Base-by-base conservation (phyloP, 2,888 invertebrate genomes). In the Nymphalis polychloros region DNA sequence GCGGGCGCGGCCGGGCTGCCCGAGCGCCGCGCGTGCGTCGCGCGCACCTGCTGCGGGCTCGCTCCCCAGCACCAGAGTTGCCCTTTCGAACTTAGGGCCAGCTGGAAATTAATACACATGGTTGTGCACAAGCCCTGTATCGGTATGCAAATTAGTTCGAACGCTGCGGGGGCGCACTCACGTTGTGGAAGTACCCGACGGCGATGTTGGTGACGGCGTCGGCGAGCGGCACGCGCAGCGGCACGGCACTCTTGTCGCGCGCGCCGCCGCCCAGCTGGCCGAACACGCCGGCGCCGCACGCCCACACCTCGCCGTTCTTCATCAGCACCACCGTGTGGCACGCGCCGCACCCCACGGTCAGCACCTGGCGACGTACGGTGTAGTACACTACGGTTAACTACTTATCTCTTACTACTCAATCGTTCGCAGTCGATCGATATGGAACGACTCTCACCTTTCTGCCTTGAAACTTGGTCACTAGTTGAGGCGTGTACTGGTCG, bases 261-360 rank as follows among this genome's bases (percentile, higher is more conserved):
- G 93, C 93, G 59, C 84, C 89, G 55, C 96, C 97, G 35, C 76
- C 78, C 48, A 97, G 90, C 84, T 97, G 97, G 0, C 97, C 97
- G 85, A 96, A 97, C 75, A 95, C 94, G 73, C 95, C 96, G 67
- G 96, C 95, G 27, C 96, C 96, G 80, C 94, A 93, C 23, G 94
- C 94, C 83, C 91, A 94, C 63, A 97, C 94, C 73, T 94, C 93
- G 23, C 97, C 97, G 81, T 94, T 94, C 48, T 88, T 89, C 66
- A 94, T 95, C 27, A 97, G 88, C 20, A 94, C 93, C 59, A 96
- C 87, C 13, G 95, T 95, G 84, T 97, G 97, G 94, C 96, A 91
- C 93, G 96, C 70, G 94, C 97, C 82, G 93, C 96, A 83, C 80
- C 93, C 86, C 23, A 92, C 92, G 16, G 76, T 82, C 23, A 88